Evolutionary conservation across 2,888 invertebrate species (phyloP), one percentile per base, ranked within the genome.

Genomic region (Glyphotaelius pellucidus): DNA sequence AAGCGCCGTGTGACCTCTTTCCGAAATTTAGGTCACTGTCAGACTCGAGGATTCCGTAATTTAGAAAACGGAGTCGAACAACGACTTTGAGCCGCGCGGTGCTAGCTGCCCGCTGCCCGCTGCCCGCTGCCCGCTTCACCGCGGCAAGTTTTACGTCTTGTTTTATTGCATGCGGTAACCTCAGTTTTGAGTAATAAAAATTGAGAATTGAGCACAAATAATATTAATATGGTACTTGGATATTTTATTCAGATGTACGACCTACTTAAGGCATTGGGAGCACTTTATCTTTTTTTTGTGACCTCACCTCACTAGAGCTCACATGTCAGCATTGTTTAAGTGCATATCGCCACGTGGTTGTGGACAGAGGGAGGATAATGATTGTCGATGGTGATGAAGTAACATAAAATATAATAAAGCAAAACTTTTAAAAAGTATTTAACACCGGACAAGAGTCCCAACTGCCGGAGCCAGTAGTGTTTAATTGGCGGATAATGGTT

Each of bases 1-100:
- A 85, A 85, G 85, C 35, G 30, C n/a, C 38, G n/a, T 11, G 85
- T 42, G 67, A 67, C 67, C 67, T 67, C 67, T 67, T 67, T 86
- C 79, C 67, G 9, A 12, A 67, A 88, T 88, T 79, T 79, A 32
- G 88, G 88, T 88, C 88, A 88, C 88, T 67, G 88, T 52, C 87
- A 35, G 52, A 35, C 52, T 32, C 85, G 85, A n/a, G 38, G 35
- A 85, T 85, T 85, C 85, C 85, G 85, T 85, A 85, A 85, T 85
- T 85, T 85, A 38, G 85, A 38, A 85, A 85, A 85, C 85, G 81
- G 32, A 31, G 32, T 32, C 19, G 31, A 32, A 83, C 30, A 31
- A 83, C 32, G 81, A 32, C 67, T 67, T 67, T 67, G 67, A 67
- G 25, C 67, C 1, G 25, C 25, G 67, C 67, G 67, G 12, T 42